phyloP scores from a whole-genome alignment of 1,140 invertebrate genomes.

The Globodera rostochiensis region DNA sequence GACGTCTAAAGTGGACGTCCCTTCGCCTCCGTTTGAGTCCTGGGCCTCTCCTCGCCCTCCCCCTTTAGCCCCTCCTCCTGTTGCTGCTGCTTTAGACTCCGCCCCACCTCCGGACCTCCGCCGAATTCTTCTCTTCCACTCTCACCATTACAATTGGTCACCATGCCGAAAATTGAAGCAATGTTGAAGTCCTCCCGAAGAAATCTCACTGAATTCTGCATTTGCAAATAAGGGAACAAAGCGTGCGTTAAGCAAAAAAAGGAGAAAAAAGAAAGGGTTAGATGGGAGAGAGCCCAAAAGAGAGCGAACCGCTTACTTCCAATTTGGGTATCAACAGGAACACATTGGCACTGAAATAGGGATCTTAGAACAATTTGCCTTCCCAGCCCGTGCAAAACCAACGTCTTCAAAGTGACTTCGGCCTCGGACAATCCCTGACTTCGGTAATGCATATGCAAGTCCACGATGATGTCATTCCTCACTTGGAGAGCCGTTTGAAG shows the following conservation, averaged over 20 bases:
- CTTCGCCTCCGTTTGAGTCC: too few relatives aligned
- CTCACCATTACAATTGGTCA: not conserved
- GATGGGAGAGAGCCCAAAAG: not conserved
- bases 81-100: not conserved
- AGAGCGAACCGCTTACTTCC: conserved; percentile 34
- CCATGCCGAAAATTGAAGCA: conserved; percentile 3
- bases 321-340: conserved; percentile 50
- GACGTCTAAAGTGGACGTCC: not conserved
- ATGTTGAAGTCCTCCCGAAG: conserved; percentile 17
- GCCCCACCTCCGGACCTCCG: not conserved
- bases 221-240: conserved; percentile 5
- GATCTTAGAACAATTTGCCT: not conserved
- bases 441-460: conserved; percentile 31
- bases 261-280: not conserved
- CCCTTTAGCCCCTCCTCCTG: too few relatives aligned
- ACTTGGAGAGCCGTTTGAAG: conserved; percentile 8
- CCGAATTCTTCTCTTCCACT: not conserved
- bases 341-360: conserved; percentile 35
- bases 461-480: conserved; percentile 31
- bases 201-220: conserved; percentile 14
- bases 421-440: conserved; percentile 26
- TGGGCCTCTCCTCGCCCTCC: too few relatives aligned
- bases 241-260: not conserved
- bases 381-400: not conserved
- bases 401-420: conserved; percentile 34